These are phyloP conservation scores for Strigamia maritima DNA, from an alignment of 2,888 invertebrate species.

Conservation along the genomic window DNA sequence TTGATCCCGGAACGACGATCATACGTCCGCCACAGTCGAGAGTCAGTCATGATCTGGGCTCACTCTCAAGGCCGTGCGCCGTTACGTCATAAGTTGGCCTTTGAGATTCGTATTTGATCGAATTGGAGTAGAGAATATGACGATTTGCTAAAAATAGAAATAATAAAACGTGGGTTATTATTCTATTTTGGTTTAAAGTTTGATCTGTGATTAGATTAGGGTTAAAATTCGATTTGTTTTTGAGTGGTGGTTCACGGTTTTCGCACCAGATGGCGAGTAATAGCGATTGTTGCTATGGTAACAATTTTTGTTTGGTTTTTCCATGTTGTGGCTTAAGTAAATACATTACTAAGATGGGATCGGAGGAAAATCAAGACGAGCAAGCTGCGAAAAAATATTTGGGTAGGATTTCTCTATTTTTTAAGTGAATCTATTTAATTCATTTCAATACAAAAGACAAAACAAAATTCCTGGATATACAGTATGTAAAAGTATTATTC, in stretches of 20 bases:
- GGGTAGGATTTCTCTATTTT: background rate
- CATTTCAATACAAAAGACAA: background rate
- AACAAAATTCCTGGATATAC: no score
- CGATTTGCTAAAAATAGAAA: background rate
- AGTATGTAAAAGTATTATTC: no score
- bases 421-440: background rate
- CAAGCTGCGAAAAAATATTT: background rate
- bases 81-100: background rate
- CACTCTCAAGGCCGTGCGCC: background rate
- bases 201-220: background rate
- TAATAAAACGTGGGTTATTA: background rate
- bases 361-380: background rate
- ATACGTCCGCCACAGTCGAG: background rate
- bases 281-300: background rate
- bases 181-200: background rate
- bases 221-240: background rate
- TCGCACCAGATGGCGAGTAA: background rate
- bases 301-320: background rate
- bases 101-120: background rate
- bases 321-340: background rate
- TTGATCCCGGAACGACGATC: background rate
- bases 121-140: background rate
- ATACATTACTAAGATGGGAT: background rate
- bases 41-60: conserved; percentile 4
- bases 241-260: background rate